Conservation (phyloP, 2,888 invertebrate genomes). For the Dynastes maya region DNA sequence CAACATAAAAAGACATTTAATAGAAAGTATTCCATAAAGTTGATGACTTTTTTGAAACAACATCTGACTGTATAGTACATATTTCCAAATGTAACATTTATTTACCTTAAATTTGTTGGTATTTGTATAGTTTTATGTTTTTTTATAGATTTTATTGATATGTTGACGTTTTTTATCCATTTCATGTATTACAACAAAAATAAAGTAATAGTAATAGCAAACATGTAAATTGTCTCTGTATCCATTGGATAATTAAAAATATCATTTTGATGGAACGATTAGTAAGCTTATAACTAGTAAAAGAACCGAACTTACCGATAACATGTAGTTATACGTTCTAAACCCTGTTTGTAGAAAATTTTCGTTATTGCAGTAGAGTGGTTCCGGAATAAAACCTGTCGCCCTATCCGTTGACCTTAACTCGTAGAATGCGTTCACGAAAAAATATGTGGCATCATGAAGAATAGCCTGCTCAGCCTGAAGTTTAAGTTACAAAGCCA, state of each 20-base stretch:
- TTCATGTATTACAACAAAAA: too few species aligned
- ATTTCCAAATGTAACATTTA: too few species aligned
- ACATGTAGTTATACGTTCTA: slow-evolving; percentile 79
- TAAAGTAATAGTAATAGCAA: too few species aligned
- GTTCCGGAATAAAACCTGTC: slow-evolving; percentile 49
- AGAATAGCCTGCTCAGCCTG: slow-evolving; percentile 80
- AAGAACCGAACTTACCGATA: slow-evolving; percentile 70
- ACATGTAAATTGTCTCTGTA: too few species aligned
- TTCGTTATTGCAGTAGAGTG: slow-evolving; percentile 58
- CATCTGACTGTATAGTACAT: too few species aligned
- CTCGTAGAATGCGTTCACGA: slow-evolving; percentile 59
- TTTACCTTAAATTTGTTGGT: too few species aligned
- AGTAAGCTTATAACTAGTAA: neutral
- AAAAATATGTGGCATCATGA: slow-evolving; percentile 80
- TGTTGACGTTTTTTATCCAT: too few species aligned
- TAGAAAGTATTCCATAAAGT: neutral
- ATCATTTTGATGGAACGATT: too few species aligned
- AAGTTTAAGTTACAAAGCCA: neutral
- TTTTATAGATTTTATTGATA: too few species aligned
- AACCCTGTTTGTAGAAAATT: slow-evolving; percentile 69
- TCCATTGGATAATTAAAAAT: too few species aligned
- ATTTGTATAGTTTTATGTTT: too few species aligned
- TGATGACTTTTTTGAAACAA: neutral
- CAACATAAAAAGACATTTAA: too few species aligned
- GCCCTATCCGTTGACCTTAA: neutral